These are phyloP conservation scores for Clavelina lepadiformis DNA, from an alignment of 23 tunicate species.

Conservation along the genomic window DNA sequence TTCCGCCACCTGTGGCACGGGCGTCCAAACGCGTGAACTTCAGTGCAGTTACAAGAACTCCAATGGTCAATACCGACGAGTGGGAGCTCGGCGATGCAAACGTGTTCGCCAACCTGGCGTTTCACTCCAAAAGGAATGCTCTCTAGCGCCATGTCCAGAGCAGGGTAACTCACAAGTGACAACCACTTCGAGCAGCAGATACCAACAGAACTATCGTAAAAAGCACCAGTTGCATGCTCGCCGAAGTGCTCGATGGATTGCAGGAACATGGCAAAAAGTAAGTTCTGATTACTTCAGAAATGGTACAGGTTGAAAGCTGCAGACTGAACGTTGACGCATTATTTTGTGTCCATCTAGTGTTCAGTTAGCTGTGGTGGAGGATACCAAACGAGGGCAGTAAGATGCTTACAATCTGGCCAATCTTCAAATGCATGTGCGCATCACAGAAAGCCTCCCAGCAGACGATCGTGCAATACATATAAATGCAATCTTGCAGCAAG, in stretches of 20 bases:
- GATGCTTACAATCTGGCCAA: conserved; percentile 39
- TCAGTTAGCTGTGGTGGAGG: conserved; percentile 82
- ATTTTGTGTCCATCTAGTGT: conserved; percentile 52
- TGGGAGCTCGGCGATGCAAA: conserved; percentile 43
- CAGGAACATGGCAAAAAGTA: conserved; percentile 64
- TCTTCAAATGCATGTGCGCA: conserved; percentile 41
- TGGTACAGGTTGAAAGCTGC: no score
- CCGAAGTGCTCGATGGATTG: conserved; percentile 31
- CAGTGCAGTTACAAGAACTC: conserved; percentile 59
- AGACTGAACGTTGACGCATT: no score
- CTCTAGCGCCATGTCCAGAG: conserved; percentile 18
- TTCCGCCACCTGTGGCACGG: conserved; percentile 73
- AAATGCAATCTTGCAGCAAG: conserved; percentile 30
- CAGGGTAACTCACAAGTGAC: background rate
- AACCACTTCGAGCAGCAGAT: background rate
- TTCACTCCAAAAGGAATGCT: conserved; percentile 36
- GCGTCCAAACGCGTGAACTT: conserved; percentile 61
- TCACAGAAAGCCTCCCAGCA: conserved; percentile 28
- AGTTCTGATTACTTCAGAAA: no score
- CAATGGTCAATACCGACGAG: conserved; percentile 59
- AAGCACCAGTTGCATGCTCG: background rate
- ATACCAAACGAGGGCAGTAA: conserved; percentile 51
- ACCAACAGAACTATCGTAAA: background rate
- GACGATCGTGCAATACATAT: conserved; percentile 64
- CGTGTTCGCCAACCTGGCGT: conserved; percentile 46